Evolutionary conservation across 2,888 invertebrate genomes (phyloP).

Genomic region (Drosophila diplacantha): DNA sequence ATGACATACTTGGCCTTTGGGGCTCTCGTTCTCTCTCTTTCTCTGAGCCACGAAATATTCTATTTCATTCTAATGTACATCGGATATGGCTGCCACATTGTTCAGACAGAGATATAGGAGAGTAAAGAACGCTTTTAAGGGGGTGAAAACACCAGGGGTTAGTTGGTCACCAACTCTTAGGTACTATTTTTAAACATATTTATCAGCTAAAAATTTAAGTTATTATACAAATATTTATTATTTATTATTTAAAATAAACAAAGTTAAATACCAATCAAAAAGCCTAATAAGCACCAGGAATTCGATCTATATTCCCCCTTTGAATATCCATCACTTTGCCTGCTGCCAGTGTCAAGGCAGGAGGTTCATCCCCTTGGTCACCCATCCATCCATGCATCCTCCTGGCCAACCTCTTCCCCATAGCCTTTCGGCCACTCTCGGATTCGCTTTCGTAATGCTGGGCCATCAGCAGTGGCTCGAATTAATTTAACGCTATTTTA

Average conservation of each 20-base stretch:
- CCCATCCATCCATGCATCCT: neutral
- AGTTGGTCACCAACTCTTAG: neutral
- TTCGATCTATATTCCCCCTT: neutral
- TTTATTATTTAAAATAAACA: neutral
- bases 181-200: neutral
- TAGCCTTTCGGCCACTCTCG: slow-evolving; percentile 28
- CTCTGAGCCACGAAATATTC: slow-evolving; percentile 46
- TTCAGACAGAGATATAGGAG: neutral
- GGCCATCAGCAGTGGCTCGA: slow-evolving; percentile 56
- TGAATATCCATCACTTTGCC: slow-evolving; percentile 1
- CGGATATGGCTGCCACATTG: slow-evolving; percentile 44
- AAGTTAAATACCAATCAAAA: neutral
- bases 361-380: neutral
- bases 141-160: neutral
- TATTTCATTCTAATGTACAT: slow-evolving; percentile 65
- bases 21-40: slow-evolving; percentile 12
- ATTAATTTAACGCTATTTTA: slow-evolving; percentile 71
- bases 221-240: neutral
- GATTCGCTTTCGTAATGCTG: slow-evolving; percentile 46
- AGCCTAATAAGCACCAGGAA: neutral
- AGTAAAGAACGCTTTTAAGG: neutral
- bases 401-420: neutral
- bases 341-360: slow-evolving; percentile 5
- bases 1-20: slow-evolving; percentile 63
- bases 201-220: neutral